These are phyloP conservation scores for Scomberomorus guttatus DNA, from an alignment of 2,797 vertebrate species.

Conservation along the genomic window DNA sequence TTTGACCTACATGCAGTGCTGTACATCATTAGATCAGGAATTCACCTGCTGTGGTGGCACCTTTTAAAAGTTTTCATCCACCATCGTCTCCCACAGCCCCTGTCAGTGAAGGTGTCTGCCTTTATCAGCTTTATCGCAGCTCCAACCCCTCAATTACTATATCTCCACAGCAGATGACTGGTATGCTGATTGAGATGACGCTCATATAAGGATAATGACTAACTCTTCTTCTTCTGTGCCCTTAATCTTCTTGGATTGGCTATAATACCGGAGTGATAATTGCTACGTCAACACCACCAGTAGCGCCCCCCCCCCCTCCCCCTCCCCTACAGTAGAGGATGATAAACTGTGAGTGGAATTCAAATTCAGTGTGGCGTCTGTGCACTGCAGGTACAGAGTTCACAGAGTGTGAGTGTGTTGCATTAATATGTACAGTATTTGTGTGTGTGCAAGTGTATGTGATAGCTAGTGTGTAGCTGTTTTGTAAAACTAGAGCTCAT, in stretches of 20 bases:
- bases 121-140: neutral
- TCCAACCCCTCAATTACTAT: conserved; percentile 45
- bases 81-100: conserved; percentile 11
- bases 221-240: conserved; percentile 47
- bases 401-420: neutral
- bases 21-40: neutral
- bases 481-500: conserved; percentile 5
- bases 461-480: neutral
- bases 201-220: conserved; percentile 54
- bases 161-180: conserved; percentile 52
- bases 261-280: conserved; percentile 50
- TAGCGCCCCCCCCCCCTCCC: conserved; percentile 12
- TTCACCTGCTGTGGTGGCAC: conserved; percentile 23
- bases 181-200: conserved; percentile 61
- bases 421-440: neutral
- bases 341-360: conserved; percentile 47
- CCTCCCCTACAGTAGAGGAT: conserved; percentile 27
- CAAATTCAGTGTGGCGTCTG: conserved; percentile 19
- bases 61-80: conserved; percentile 24
- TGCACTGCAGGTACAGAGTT: conserved; percentile 9
- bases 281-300: conserved; percentile 53
- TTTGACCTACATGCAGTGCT: neutral
- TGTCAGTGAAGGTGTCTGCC: conserved; percentile 24
- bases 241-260: conserved; percentile 62
- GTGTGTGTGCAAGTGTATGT: neutral